Conservation (phyloP, 2,888 invertebrate genomes). For the Hypomecis punctinalis region DNA sequence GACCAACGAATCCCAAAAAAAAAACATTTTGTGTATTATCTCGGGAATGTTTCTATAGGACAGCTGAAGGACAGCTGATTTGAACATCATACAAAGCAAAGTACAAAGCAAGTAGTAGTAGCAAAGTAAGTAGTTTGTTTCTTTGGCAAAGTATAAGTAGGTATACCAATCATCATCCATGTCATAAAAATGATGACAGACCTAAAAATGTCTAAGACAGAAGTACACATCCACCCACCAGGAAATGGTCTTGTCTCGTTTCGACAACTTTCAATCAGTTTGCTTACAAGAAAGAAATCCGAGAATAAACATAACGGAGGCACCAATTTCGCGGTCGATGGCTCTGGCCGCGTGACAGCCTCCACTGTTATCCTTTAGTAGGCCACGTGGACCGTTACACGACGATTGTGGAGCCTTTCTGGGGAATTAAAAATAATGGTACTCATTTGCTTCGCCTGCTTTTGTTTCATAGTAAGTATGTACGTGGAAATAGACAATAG, state of each 20-base stretch:
- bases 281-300: slow-evolving; percentile 13
- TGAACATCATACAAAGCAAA: no score
- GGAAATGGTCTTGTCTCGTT: neutral
- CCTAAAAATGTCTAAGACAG: neutral
- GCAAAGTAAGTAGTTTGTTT: no score
- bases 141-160: no score
- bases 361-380: slow-evolving; percentile 30
- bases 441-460: neutral
- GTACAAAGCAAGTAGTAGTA: no score
- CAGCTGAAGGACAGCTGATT: no score
- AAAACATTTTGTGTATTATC: no score
- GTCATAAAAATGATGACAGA: no score
- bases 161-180: no score
- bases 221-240: neutral
- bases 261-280: slow-evolving; percentile 3
- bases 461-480: neutral
- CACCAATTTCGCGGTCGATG: slow-evolving; percentile 22
- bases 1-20: no score
- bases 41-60: no score
- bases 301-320: slow-evolving; percentile 27
- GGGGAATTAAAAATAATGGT: slow-evolving; percentile 6
- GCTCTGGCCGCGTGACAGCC: slow-evolving; percentile 15
- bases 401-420: slow-evolving; percentile 3
- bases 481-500: neutral
- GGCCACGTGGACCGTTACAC: slow-evolving; percentile 25